phyloP scores from a whole-genome alignment of 2,113 vertebrate species.

The Eidolon helvum region DNA sequence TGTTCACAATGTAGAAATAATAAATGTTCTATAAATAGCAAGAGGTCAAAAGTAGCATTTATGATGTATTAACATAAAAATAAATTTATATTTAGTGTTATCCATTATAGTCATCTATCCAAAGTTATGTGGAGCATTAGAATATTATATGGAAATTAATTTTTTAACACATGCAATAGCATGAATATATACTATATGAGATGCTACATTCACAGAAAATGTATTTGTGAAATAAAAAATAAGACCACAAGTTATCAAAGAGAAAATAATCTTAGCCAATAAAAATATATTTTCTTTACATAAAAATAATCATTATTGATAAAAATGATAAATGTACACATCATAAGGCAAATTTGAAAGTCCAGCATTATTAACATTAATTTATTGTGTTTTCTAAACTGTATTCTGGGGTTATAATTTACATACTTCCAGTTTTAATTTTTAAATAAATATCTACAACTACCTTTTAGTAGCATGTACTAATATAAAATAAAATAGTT shows the following conservation, averaged over 20 bases:
- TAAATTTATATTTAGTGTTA: neutral
- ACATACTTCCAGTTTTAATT: neutral
- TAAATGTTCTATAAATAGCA: neutral
- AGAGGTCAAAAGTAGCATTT: neutral
- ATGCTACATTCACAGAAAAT: neutral
- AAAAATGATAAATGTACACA: neutral
- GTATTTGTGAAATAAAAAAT: neutral
- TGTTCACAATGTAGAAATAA: neutral
- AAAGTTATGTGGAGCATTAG: neutral
- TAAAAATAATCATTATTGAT: neutral
- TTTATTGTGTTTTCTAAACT: neutral
- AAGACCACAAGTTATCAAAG: neutral
- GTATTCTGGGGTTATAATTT: neutral
- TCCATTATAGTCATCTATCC: neutral
- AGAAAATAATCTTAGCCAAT: neutral
- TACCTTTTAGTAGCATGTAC: neutral
- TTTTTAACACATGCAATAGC: neutral
- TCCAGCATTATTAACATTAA: neutral
- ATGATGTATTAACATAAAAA: neutral
- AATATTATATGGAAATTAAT: neutral
- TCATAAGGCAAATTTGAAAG: neutral
- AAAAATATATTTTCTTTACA: neutral
- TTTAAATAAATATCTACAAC: neutral
- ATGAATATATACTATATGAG: neutral
- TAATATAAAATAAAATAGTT: neutral